phyloP scores from a whole-genome alignment of 1,140 invertebrate genomes.

The Macrocentrus cingulum region DNA sequence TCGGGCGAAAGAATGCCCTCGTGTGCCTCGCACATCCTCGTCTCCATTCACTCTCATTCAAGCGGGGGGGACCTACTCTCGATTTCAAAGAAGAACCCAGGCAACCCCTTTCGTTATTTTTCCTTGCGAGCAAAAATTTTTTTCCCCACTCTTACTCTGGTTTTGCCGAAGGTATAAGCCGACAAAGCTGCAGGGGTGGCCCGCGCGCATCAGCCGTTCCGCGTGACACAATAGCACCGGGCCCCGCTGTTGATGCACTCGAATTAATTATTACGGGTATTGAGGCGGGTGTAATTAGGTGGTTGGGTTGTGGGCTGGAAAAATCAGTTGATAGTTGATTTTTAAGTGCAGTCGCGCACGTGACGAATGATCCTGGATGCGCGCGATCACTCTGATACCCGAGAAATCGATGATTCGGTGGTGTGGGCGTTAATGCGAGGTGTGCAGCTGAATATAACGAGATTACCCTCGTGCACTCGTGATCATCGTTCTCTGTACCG shows the following conservation, averaged over 20 bases:
- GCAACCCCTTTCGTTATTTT: conserved; percentile 27
- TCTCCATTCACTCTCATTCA: conserved; percentile 46
- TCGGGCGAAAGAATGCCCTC: conserved; percentile 23
- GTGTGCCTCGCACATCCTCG: conserved; percentile 46
- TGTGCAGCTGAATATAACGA: conserved; percentile 24
- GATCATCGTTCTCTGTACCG: conserved; percentile 22
- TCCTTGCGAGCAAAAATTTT: conserved; percentile 13
- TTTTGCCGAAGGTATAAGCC: conserved; percentile 34
- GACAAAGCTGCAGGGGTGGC: conserved; percentile 47
- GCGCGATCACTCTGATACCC: conserved; percentile 22
- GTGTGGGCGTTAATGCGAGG: conserved; percentile 19
- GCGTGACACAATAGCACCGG: no score
- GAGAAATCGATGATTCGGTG: conserved; percentile 33
- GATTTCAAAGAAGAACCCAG: conserved; percentile 48
- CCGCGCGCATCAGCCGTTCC: no score
- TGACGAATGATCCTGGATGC: no score
- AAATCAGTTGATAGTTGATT: no score
- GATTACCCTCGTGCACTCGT: conserved; percentile 19
- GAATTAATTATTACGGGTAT: conserved; percentile 54
- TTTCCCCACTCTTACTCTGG: conserved; percentile 23
- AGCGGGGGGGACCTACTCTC: conserved; percentile 31
- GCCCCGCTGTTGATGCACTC: no score
- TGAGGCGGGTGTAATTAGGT: conserved; percentile 18
- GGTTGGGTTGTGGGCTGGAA: not conserved
- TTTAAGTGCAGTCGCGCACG: no score